A percentile compares a stretch with the other conserved stretches of the same genome.
Evolutionary conservation across 2,888 invertebrate genomes (phyloP).

Genomic region (Eucera pruinosa): DNA sequence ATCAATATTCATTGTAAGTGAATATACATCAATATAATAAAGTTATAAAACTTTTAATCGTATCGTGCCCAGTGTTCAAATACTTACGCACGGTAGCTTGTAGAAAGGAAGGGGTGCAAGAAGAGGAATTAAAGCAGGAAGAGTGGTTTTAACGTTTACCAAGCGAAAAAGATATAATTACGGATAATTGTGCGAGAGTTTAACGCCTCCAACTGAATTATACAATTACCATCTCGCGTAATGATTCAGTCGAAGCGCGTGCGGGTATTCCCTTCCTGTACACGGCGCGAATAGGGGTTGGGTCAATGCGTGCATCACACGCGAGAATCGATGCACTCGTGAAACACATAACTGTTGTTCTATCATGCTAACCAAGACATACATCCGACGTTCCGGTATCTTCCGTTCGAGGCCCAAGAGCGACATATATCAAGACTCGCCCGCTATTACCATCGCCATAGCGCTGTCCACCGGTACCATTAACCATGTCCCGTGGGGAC

Average conservation of each 20-base stretch:
- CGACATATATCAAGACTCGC: slow-evolving; percentile 58
- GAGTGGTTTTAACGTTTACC: no score
- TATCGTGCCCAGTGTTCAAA: no score
- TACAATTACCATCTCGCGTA: slow-evolving; percentile 78
- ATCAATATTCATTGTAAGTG: no score
- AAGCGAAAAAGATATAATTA: slow-evolving; percentile 62
- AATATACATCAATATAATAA: no score
- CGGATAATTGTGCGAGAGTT: slow-evolving; percentile 74
- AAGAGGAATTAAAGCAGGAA: no score
- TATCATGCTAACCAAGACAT: slow-evolving; percentile 25
- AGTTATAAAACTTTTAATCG: no score
- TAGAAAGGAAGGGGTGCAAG: no score
- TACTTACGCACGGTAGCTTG: no score
- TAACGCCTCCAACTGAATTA: slow-evolving; percentile 79
- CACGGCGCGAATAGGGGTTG: no score
- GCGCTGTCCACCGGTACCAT: slow-evolving; percentile 24
- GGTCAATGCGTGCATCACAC: slow-evolving; percentile 1
- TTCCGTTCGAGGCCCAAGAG: slow-evolving; percentile 54
- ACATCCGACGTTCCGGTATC: slow-evolving; percentile 19
- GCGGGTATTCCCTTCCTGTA: no score
- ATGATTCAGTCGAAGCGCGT: no score
- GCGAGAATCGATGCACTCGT: slow-evolving; percentile 14
- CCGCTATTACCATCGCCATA: slow-evolving; percentile 39
- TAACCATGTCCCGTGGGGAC: slow-evolving; percentile 45
- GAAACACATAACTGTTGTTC: slow-evolving; percentile 27